Conservation (phyloP, 2,113 vertebrate species). For the Cryptoleucopteryx plumbea region DNA sequence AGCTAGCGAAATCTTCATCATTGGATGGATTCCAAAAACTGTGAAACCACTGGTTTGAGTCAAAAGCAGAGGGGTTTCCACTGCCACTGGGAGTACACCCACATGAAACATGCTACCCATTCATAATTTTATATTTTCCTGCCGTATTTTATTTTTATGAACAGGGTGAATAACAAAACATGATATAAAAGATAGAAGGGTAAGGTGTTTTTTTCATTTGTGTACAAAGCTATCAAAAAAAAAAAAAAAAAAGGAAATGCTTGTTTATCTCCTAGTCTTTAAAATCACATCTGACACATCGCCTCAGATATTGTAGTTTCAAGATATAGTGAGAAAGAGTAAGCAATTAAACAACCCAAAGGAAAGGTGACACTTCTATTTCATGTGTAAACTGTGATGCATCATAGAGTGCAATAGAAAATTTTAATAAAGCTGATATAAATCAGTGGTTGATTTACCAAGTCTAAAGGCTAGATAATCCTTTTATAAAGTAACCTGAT, state of each 20-base stretch:
- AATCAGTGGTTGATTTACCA: background rate
- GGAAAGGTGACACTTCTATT: background rate
- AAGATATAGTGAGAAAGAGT: background rate
- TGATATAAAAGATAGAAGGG: background rate
- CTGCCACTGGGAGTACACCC: background rate
- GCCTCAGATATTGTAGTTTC: background rate
- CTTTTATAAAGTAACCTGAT: background rate
- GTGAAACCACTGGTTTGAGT: background rate
- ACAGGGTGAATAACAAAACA: background rate
- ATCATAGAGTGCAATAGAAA: background rate
- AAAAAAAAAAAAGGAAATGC: background rate
- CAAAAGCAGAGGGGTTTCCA: background rate
- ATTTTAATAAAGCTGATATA: background rate
- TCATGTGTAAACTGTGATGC: background rate
- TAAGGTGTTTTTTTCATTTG: background rate
- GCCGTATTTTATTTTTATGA: background rate
- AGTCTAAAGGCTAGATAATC: background rate
- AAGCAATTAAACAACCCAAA: background rate
- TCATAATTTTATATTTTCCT: background rate
- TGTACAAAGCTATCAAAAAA: background rate
- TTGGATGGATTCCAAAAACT: background rate
- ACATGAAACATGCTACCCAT: background rate
- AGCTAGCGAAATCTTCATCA: background rate
- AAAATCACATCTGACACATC: background rate
- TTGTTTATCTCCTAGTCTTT: background rate